A percentile compares a stretch with the other conserved stretches of the same genome.
Evolutionary conservation across 2,113 vertebrate genomes (phyloP).

Genomic region (Gavialis gangeticus): DNA sequence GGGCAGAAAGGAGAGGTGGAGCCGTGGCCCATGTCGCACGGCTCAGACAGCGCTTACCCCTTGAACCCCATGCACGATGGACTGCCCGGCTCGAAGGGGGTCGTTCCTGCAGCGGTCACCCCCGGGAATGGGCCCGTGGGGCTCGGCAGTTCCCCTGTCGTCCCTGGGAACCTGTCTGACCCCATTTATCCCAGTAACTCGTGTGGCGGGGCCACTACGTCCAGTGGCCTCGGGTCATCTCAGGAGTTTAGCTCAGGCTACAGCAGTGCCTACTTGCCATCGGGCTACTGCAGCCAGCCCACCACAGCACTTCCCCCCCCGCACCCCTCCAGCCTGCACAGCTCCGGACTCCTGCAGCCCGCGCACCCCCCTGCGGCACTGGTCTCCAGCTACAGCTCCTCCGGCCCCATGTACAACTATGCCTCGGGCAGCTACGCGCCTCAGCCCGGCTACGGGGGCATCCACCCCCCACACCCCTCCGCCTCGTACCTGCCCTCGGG

Average conservation of each 20-base stretch:
- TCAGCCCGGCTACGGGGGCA: conserved; percentile 82
- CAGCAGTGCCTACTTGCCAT: conserved; percentile 90
- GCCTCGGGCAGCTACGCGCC: conserved; percentile 80
- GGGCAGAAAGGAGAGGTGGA: conserved; percentile 91
- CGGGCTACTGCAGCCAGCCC: conserved; percentile 90
- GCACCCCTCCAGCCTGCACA: conserved; percentile 75
- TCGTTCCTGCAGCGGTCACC: conserved; percentile 36
- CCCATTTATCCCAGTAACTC: conserved; percentile 85
- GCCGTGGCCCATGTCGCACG: conserved; percentile 87
- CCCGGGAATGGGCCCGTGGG: conserved; percentile 78
- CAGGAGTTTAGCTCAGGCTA: conserved; percentile 91
- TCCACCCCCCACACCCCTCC: conserved; percentile 85
- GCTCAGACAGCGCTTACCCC: conserved; percentile 85
- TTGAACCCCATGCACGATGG: conserved; percentile 86
- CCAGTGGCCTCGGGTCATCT: conserved; percentile 78
- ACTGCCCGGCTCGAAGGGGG: conserved; percentile 83
- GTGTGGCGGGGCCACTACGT: conserved; percentile 67
- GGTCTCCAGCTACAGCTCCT: conserved; percentile 87
- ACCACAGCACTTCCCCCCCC: conserved; percentile 84
- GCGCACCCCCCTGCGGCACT: conserved; percentile 77
- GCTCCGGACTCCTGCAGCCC: conserved; percentile 77
- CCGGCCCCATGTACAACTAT: conserved; percentile 91
- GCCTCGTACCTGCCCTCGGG: conserved; percentile 88
- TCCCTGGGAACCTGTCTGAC: conserved; percentile 87
- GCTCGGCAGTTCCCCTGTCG: conserved; percentile 81